phyloP scores from a whole-genome alignment of 2,888 invertebrate species.

The Cerastis leucographa region DNA sequence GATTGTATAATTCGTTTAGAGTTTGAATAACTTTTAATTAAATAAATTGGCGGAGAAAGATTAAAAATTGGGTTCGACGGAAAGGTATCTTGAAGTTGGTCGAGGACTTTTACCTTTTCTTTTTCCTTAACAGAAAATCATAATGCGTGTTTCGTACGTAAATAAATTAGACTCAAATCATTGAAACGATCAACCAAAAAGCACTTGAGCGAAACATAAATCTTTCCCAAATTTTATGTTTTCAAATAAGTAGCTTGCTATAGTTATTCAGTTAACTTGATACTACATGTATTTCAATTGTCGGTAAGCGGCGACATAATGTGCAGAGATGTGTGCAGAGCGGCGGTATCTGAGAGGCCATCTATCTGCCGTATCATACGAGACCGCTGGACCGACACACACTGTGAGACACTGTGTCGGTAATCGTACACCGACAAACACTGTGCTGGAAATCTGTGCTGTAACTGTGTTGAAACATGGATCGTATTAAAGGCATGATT shows the following conservation, averaged over 20 bases:
- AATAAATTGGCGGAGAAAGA: slow-evolving; percentile 66
- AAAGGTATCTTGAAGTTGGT: slow-evolving; percentile 54
- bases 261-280: slow-evolving; percentile 31
- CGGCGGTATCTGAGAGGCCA: slow-evolving; percentile 57
- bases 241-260: slow-evolving; percentile 1
- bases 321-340: slow-evolving; percentile 59
- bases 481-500: not conserved
- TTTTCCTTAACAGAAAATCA: slow-evolving; percentile 2
- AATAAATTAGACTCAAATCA: slow-evolving; percentile 8
- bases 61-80: slow-evolving; percentile 64
- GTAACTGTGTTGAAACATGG: not conserved
- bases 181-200: not conserved
- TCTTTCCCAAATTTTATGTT: not conserved
- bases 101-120: slow-evolving; percentile 36
- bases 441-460: slow-evolving; percentile 1
- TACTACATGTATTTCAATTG: slow-evolving; percentile 40
- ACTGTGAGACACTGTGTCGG: slow-evolving; percentile 38
- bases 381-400: slow-evolving; percentile 47
- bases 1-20: slow-evolving; percentile 74
- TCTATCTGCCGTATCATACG: slow-evolving; percentile 63
- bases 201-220: not conserved
- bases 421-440: slow-evolving; percentile 30
- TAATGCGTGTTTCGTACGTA: slow-evolving; percentile 5
- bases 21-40: slow-evolving; percentile 72
- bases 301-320: slow-evolving; percentile 42